Evolutionary conservation across 2,113 vertebrate genomes (phyloP), one percentile per base, ranked within the genome.

Genomic region (Rafetus swinhoei): DNA sequence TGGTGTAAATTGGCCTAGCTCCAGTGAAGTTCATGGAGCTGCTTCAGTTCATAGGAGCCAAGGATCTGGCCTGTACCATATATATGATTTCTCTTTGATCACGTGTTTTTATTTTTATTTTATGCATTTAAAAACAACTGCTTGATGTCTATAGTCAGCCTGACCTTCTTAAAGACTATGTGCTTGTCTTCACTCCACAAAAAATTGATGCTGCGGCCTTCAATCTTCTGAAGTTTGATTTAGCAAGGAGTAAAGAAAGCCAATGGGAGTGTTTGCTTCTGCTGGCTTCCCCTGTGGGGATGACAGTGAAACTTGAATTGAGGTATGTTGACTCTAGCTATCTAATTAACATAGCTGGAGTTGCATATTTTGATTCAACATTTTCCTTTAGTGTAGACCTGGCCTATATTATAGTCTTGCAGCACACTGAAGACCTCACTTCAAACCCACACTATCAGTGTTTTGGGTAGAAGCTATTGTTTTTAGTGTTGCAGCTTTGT

Each of bases 71-170:
- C 90, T 56, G 29, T 0, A 1, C 77, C 82, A 4, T 12, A 25
- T 2, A 0, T 80, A 79, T 87, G 89, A 13, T 32, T 93, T 55
- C 22, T 76, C 59, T 90, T 53, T 32, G 52, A 62, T 55, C 1
- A 0, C 1, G 0, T 84, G 55, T 1, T 0, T 74, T 94, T 82
- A 50, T 90, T 94, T 54, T 9, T 6, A 0, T 22, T 15, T 86
- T 55, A 16, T 57, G 69, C 57, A 52, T 93, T 94, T 94, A 59
- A 3, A 29, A 62, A 93, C 91, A 59, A 56, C 95, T 93, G 55
- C 85, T 93, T 95, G 91, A 94, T 95, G 93, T 86, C 95, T 94
- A 93, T 88, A 93, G 92, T 91, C 93, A 79, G 39, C 94, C 94
- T 82, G 95, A 93, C 74, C 54, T 93, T 81, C 92, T 95, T 94